These are phyloP conservation scores for Zaprionus inermis DNA, from an alignment of 1,140 invertebrate genomes.

Conservation along the genomic window DNA sequence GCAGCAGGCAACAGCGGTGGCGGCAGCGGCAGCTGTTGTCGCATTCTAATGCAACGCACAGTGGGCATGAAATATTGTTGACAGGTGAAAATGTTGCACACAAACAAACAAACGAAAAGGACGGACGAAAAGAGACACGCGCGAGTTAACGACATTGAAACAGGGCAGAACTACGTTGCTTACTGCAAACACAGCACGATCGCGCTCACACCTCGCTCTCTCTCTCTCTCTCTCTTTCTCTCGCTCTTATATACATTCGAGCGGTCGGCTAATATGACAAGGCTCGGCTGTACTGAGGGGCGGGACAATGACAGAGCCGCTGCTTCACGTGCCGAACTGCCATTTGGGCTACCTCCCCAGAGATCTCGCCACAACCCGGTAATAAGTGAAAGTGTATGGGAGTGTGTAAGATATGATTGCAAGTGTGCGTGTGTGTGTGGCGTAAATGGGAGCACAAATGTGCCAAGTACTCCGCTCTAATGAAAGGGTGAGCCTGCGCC, in stretches of 20 bases:
- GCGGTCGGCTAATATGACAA: conserved; percentile 17
- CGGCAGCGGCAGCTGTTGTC: conserved; percentile 63
- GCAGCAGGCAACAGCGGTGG: conserved; percentile 30
- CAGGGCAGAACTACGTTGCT: conserved; percentile 40
- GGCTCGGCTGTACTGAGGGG: background rate
- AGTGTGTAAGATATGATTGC: conserved; percentile 24
- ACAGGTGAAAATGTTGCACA: conserved; percentile 71
- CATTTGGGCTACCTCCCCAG: conserved; percentile 64
- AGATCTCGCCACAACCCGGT: conserved; percentile 30
- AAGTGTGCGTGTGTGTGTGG: conserved; percentile 15
- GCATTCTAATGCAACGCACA: conserved; percentile 77
- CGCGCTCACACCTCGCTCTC: background rate
- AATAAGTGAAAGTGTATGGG: conserved; percentile 73
- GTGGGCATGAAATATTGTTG: conserved; percentile 80
- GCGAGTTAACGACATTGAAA: conserved; percentile 62
- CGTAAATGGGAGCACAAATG: conserved; percentile 46
- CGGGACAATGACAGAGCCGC: conserved; percentile 5
- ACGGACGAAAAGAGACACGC: conserved; percentile 44
- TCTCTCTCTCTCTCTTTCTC: background rate
- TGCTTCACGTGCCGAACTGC: conserved; percentile 60
- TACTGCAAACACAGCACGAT: conserved; percentile 14
- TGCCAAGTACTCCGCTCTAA: conserved; percentile 32
- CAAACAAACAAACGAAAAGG: conserved; percentile 23
- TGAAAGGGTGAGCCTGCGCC: conserved; percentile 34
- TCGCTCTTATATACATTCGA: background rate